Base-by-base conservation (phyloP, 1,140 invertebrate species). In the Cyclargus thomasi region DNA sequence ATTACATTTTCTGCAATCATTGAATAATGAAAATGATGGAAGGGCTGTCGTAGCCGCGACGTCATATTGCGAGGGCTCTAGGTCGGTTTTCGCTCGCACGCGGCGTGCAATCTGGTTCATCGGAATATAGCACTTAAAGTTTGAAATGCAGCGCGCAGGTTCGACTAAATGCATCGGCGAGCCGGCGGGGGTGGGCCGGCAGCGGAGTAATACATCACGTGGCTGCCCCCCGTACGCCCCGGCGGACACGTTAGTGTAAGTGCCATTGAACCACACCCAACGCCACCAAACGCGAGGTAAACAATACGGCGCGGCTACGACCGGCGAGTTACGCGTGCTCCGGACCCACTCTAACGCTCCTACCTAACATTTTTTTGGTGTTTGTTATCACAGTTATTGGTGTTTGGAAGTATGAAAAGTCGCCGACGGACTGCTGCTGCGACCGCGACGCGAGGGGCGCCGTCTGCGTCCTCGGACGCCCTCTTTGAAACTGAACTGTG, bases 371-470 rank as follows among this genome's bases (percentile, higher is more conserved):
- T 70, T 65, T n/a, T 72, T 85, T 86, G 80, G 83, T 81, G 82
- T 85, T 86, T 82, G 57, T 74, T 81, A 88, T 86, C 81, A 85
- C 83, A 85, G 82, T 79, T 75, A 66, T 73, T 74, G 74, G 73
- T 74, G 73, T 77, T 74, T 78, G 72, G 69, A 70, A 71, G 73
- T 72, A 47, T 71, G 74, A 65, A 68, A 71, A 66, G 69, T 73
- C 75, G 78, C 74, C 75, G 78, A 71, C 75, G 78, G 77, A 74
- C 72, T 78, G 72, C 65, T 72, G 69, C 67, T 74, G 71, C 67
- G 71, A 75, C 77, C 77, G 76, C 76, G 80, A 73, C 78, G 76
- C 75, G 72, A 57, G 68, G 78, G 79, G 78, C 82, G 78, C 76
- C 80, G 80, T 79, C 77, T 84, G 80, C 82, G 81, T 78, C 80